Base-by-base conservation (phyloP, 2,888 invertebrate species). In the Germaria angustata region DNA sequence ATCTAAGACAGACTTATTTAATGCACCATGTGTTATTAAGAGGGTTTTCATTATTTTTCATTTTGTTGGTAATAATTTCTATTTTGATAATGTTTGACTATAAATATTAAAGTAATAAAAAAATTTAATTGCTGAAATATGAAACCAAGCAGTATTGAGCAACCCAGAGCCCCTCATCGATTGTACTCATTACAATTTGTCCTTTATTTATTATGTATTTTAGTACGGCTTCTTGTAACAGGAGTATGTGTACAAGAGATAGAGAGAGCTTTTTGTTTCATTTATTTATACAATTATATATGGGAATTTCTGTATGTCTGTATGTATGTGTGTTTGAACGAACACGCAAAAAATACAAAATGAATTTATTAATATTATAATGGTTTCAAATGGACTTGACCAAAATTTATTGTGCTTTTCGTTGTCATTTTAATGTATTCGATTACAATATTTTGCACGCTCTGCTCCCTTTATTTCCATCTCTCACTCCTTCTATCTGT, bases 331-430 rank as follows among this genome's bases (percentile, higher is more conserved):
- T 13, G 28, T 28, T 8, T 2, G 13, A n/a, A 24, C 9, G 17
- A 34, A 22, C 6, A 13, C 2, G 49, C 8, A 59, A 73, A 59
- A 51, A n/a, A 51, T 13, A 61, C 28, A 53, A 34, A 46, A 44
- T 51, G 51, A 63, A 87, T 86, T 86, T 87, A 87, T 88, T 87
- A 88, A 86, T 87, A 87, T 86, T 84, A 81, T 84, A 84, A 85
- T 85, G 84, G 84, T 84, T 85, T 81, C 83, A 85, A 86, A 87
- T 81, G 85, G 85, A 82, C 79, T 81, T 71, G 79, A 72, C 81
- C 78, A 81, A 79, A 80, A 85, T 85, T 85, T 83, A 85, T 84
- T 83, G 55, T 39, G 59, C 79, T 84, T 80, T 78, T 46, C 55
- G 68, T 71, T 80, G 84, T 71, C 78, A 81, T 76, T 84, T 84